Evolutionary conservation across 1,140 invertebrate species (phyloP).

Genomic region (Penaeus chinensis): DNA sequence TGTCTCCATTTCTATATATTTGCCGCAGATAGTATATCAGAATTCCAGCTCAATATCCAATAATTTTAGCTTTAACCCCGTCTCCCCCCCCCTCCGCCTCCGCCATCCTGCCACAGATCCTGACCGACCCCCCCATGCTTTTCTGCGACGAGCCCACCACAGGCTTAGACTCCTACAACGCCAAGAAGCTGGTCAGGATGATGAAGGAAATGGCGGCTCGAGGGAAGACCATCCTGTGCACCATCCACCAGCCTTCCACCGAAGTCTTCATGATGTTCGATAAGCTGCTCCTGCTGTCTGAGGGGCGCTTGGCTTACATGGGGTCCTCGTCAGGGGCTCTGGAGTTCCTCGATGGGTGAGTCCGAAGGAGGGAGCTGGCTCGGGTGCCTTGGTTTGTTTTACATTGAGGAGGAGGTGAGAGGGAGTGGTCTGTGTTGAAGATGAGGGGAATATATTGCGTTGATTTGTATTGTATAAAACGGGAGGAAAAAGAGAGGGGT

Average conservation of each 20-base stretch:
- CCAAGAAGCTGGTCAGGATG: slow-evolving; percentile 72
- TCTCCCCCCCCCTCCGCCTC: background rate
- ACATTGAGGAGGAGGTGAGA: too few relatives aligned
- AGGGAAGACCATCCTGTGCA: slow-evolving; percentile 84
- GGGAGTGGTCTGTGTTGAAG: too few relatives aligned
- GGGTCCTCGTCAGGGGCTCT: slow-evolving; percentile 71
- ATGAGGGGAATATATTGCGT: too few relatives aligned
- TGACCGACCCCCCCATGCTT: slow-evolving; percentile 73
- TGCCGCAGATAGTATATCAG: too few relatives aligned
- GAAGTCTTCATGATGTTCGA: slow-evolving; percentile 86
- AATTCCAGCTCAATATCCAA: too few relatives aligned
- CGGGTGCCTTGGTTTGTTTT: background rate
- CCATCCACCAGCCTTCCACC: slow-evolving; percentile 89
- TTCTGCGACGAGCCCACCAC: slow-evolving; percentile 76
- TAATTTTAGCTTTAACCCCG: background rate
- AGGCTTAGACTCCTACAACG: slow-evolving; percentile 75
- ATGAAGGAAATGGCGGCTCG: slow-evolving; percentile 75
- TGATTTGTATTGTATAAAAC: too few relatives aligned
- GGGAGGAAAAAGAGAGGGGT: too few relatives aligned
- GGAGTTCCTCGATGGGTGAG: slow-evolving; percentile 69
- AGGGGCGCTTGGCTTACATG: slow-evolving; percentile 84
- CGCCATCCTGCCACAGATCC: slow-evolving; percentile 71
- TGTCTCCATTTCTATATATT: too few relatives aligned
- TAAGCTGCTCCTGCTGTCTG: slow-evolving; percentile 79
- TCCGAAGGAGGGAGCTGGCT: background rate